A percentile compares a stretch with the other conserved stretches of the same genome.
Evolutionary conservation across 2,888 invertebrate genomes (phyloP).

Genomic region (Rhingia campestris): DNA sequence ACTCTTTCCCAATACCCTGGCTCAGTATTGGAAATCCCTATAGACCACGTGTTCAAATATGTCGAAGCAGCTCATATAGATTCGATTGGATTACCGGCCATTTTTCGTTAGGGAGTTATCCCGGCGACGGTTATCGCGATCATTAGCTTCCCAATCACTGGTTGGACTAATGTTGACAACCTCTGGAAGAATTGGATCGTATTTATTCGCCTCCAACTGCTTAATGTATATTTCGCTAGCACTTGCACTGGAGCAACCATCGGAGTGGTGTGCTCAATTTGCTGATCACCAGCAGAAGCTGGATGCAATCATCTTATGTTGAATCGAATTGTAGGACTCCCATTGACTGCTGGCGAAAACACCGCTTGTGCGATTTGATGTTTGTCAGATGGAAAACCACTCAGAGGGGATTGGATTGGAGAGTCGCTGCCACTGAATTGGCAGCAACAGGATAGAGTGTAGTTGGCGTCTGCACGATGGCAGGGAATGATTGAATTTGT

Average conservation of each 20-base stretch:
- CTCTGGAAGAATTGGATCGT: slow-evolving; percentile 45
- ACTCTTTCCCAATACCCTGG: too few species aligned
- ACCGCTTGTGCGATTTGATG: slow-evolving; percentile 62
- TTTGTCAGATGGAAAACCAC: slow-evolving; percentile 47
- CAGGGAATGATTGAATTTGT: slow-evolving; percentile 91
- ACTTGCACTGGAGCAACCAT: slow-evolving; percentile 50
- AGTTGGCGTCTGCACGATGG: slow-evolving; percentile 74
- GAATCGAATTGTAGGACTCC: slow-evolving; percentile 62
- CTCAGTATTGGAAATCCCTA: too few species aligned
- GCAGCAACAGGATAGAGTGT: slow-evolving; percentile 52
- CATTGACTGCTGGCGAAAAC: slow-evolving; percentile 55
- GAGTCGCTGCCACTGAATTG: slow-evolving; percentile 50
- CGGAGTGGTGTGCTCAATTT: slow-evolving; percentile 43
- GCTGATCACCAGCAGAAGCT: too few species aligned
- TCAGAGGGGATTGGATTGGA: slow-evolving; percentile 61
- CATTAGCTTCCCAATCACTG: slow-evolving; percentile 57
- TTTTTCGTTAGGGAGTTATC: slow-evolving; percentile 55
- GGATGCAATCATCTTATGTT: slow-evolving; percentile 62
- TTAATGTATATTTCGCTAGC: slow-evolving; percentile 47
- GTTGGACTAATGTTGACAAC: slow-evolving; percentile 55
- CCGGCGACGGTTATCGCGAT: slow-evolving; percentile 54
- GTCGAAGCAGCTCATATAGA: too few species aligned
- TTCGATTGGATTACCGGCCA: too few species aligned
- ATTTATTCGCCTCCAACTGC: slow-evolving; percentile 54
- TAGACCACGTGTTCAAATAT: too few species aligned